These are phyloP conservation scores for Bucco capensis DNA, from an alignment of 2,113 vertebrate genomes.

Conservation along the genomic window DNA sequence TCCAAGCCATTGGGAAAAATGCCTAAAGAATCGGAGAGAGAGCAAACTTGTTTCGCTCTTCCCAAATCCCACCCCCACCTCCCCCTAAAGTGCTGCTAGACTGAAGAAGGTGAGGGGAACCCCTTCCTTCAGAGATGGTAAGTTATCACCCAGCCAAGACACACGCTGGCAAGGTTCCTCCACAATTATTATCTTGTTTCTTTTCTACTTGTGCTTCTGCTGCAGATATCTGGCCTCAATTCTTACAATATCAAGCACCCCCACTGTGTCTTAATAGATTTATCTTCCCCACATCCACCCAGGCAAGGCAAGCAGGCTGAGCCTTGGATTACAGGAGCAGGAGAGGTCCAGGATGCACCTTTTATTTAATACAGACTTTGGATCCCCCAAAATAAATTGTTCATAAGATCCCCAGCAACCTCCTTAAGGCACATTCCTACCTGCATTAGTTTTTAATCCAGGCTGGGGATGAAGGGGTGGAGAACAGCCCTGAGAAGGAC, in stretches of 20 bases:
- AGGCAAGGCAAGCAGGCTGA: not conserved
- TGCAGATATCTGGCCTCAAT: constrained; percentile 1
- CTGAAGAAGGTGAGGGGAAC: constrained; percentile 21
- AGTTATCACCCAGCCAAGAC: not conserved
- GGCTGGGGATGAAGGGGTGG: not conserved
- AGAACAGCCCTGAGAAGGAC: not conserved
- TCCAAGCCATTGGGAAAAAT: constrained; percentile 36
- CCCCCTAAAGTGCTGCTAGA: not conserved
- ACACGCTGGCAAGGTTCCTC: constrained; percentile 1
- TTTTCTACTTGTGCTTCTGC: constrained; percentile 23
- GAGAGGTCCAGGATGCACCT: not conserved
- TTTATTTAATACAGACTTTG: not conserved
- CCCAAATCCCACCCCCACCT: not conserved
- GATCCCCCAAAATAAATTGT: not conserved
- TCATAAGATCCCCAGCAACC: constrained; percentile 17
- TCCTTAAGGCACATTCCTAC: not conserved
- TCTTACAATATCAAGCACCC: not conserved
- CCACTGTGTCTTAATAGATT: constrained; percentile 6
- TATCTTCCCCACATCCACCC: constrained; percentile 36
- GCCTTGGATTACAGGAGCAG: constrained; percentile 6
- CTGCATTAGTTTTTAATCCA: not conserved
- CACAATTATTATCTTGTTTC: constrained; percentile 49
- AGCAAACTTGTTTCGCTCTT: constrained; percentile 4
- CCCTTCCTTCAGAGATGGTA: constrained; percentile 1
- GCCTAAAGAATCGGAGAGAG: constrained; percentile 29